Conservation (phyloP, 2,888 invertebrate genomes). For the Acleris cristana region DNA sequence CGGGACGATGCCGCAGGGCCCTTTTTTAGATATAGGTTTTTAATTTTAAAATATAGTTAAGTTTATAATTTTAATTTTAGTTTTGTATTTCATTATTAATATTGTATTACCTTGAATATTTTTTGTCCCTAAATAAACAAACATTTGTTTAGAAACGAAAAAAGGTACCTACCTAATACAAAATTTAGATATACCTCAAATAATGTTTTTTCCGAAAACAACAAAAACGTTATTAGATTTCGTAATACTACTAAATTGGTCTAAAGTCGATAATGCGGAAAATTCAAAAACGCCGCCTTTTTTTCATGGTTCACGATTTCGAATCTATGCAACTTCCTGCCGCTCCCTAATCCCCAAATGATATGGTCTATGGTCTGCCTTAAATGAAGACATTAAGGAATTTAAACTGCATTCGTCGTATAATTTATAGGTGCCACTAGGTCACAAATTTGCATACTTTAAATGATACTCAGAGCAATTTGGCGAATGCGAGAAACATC, state of each 20-base stretch:
- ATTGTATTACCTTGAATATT: too few species aligned
- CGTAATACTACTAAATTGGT: constrained; percentile 16
- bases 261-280: constrained; percentile 33
- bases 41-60: too few species aligned
- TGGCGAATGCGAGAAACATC: constrained; percentile 25
- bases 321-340: constrained; percentile 33
- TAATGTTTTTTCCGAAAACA: background rate
- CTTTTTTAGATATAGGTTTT: too few species aligned
- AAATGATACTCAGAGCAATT: constrained; percentile 20
- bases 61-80: too few species aligned
- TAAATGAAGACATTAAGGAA: constrained; percentile 33
- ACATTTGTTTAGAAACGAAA: too few species aligned
- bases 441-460: constrained; percentile 10
- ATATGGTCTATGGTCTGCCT: constrained; percentile 34
- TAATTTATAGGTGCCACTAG: background rate
- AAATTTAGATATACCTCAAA: too few species aligned
- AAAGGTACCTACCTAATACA: too few species aligned
- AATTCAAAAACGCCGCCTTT: constrained; percentile 34
- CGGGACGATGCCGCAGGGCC: too few species aligned
- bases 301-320: constrained; percentile 36
- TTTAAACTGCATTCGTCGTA: constrained; percentile 11
- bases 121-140: too few species aligned
- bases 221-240: constrained; percentile 3
- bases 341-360: constrained; percentile 23
- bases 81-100: too few species aligned